These are phyloP conservation scores for Hypselothyrea guttata DNA, from an alignment of 2,888 invertebrate genomes.

Conservation along the genomic window DNA sequence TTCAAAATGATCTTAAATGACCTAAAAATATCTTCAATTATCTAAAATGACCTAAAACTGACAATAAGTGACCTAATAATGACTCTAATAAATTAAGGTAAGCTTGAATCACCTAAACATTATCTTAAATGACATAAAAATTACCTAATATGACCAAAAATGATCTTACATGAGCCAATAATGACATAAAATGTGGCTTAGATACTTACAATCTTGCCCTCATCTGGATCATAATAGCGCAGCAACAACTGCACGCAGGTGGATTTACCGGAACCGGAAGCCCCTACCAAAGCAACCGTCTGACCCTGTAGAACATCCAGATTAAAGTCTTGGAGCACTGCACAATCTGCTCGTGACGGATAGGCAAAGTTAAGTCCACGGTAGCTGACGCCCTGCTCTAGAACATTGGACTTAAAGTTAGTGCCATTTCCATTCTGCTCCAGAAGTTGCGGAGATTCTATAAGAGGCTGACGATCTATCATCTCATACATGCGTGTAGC, in stretches of 20 bases:
- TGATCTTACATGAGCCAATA: too few relatives aligned
- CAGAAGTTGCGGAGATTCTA: constrained; percentile 82
- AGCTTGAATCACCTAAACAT: too few relatives aligned
- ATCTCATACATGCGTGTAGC: constrained; percentile 87
- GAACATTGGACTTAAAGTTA: constrained; percentile 51
- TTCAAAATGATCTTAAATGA: too few relatives aligned
- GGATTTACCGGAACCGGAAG: constrained; percentile 91
- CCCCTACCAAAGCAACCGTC: constrained; percentile 88
- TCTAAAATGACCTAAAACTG: too few relatives aligned
- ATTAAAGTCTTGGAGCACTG: constrained; percentile 88
- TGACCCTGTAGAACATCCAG: constrained; percentile 87
- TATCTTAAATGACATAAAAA: too few relatives aligned
- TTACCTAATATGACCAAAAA: too few relatives aligned
- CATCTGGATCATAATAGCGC: constrained; percentile 89
- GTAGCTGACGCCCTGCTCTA: constrained; percentile 82
- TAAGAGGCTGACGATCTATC: constrained; percentile 84
- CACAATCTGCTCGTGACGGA: constrained; percentile 89
- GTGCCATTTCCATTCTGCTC: constrained; percentile 44
- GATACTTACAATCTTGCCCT: constrained; percentile 85
- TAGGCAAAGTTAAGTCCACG: constrained; percentile 89
- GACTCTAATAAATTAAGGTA: too few relatives aligned
- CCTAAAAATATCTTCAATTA: too few relatives aligned
- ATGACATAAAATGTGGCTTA: too few relatives aligned
- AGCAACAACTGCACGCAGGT: constrained; percentile 90
- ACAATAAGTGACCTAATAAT: too few relatives aligned